Evolutionary conservation across 2,888 invertebrate species (phyloP).

Genomic region (Spicauda simplicius): DNA sequence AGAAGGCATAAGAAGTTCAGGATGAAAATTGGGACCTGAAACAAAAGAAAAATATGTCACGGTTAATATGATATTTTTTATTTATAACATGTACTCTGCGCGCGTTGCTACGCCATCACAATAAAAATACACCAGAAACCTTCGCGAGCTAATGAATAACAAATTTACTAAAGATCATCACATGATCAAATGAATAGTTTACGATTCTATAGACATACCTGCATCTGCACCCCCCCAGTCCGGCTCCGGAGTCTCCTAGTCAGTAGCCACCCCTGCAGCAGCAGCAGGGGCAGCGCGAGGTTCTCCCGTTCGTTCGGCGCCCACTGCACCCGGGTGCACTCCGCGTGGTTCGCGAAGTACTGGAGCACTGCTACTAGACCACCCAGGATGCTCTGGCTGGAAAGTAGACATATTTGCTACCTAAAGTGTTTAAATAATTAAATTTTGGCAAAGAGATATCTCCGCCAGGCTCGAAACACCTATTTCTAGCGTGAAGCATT

Average conservation of each 20-base stretch:
- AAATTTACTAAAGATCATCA: no score
- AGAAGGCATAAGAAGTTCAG: slow-evolving; percentile 79
- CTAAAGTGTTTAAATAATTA: no score
- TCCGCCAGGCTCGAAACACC: no score
- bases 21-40: slow-evolving; percentile 70
- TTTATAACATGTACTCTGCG: no score
- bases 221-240: slow-evolving; percentile 51
- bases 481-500: no score
- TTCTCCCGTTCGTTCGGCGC: slow-evolving; percentile 94
- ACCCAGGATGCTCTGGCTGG: slow-evolving; percentile 88
- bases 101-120: no score
- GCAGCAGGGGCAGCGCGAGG: slow-evolving; percentile 92
- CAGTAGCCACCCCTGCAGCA: slow-evolving; percentile 89
- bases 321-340: slow-evolving; percentile 94
- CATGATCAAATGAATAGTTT: no score
- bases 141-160: no score
- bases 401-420: slow-evolving; percentile 12
- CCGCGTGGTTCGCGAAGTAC: slow-evolving; percentile 93
- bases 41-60: slow-evolving; percentile 41
- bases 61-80: no score
- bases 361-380: slow-evolving; percentile 89
- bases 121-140: no score
- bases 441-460: no score
- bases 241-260: slow-evolving; percentile 79
- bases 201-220: slow-evolving; percentile 27